Evolutionary conservation across 2,888 invertebrate species (phyloP).

Genomic region (Aporophyla nigra): DNA sequence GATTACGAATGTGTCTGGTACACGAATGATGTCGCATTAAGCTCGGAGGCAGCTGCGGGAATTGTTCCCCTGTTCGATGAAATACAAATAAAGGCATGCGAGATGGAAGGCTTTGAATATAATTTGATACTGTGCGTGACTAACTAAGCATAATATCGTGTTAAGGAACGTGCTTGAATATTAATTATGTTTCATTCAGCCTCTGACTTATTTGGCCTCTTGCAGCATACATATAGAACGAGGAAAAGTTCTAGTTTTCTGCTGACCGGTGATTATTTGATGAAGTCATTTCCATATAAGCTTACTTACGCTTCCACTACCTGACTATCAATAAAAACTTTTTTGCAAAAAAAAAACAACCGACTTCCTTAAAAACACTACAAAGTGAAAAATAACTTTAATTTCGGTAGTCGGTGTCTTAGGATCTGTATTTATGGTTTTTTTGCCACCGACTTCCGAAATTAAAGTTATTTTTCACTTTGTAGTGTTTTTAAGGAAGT

Average conservation of each 20-base stretch:
- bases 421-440: too few relatives aligned
- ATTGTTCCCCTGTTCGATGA: conserved; percentile 46
- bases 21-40: conserved; percentile 62
- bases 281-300: neutral
- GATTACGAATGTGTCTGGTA: conserved; percentile 75
- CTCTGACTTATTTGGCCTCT: neutral
- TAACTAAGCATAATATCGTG: conserved; percentile 29
- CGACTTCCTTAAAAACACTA: too few relatives aligned
- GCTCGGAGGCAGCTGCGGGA: conserved; percentile 21
- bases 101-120: conserved; percentile 17
- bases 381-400: too few relatives aligned
- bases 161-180: conserved; percentile 11
- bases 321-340: too few relatives aligned
- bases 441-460: too few relatives aligned
- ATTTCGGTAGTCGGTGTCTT: too few relatives aligned
- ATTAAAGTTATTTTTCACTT: too few relatives aligned
- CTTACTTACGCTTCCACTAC: neutral
- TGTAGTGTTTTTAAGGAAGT: too few relatives aligned
- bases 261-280: neutral
- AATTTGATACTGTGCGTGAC: conserved; percentile 20
- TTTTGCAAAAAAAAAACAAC: too few relatives aligned
- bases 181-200: neutral
- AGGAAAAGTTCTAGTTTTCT: neutral
- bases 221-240: neutral
- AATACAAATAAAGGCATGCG: conserved; percentile 49